phyloP scores from a whole-genome alignment of 1,140 invertebrate species.

The Vanessa atalanta region DNA sequence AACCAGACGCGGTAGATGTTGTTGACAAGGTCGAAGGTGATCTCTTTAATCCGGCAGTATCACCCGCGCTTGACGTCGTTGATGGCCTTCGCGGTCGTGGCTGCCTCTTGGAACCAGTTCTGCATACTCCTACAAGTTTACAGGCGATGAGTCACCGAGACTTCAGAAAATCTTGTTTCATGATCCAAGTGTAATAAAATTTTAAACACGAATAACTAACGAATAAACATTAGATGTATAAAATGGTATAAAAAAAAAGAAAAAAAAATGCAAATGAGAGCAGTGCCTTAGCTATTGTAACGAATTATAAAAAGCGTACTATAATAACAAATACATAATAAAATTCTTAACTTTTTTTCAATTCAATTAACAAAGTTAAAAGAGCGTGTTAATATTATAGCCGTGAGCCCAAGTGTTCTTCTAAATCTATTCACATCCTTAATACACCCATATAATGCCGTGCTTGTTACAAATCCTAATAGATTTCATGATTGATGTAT shows the following conservation, averaged over 20 bases:
- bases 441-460: not conserved
- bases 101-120: slow-evolving; percentile 82
- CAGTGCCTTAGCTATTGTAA: not conserved
- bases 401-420: not conserved
- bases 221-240: not conserved
- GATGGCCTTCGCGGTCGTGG: slow-evolving; percentile 65
- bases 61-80: slow-evolving; percentile 49
- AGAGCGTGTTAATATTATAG: slow-evolving; percentile 7
- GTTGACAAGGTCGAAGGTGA: slow-evolving; percentile 76
- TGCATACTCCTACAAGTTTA: slow-evolving; percentile 77
- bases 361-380: not conserved
- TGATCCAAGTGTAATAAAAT: not conserved
- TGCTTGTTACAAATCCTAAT: not conserved
- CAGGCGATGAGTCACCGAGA: not conserved
- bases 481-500: not conserved
- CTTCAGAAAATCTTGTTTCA: not conserved
- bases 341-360: not conserved
- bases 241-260: not conserved
- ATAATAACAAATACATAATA: not conserved
- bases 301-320: slow-evolving; percentile 8
- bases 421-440: not conserved
- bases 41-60: slow-evolving; percentile 61
- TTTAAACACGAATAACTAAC: not conserved
- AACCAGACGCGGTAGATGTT: slow-evolving; percentile 82
- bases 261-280: not conserved